Evolutionary conservation across 1,140 invertebrate species (phyloP), one percentile per base, ranked within the genome.

Genomic region (Stegodyphus mimosarum): DNA sequence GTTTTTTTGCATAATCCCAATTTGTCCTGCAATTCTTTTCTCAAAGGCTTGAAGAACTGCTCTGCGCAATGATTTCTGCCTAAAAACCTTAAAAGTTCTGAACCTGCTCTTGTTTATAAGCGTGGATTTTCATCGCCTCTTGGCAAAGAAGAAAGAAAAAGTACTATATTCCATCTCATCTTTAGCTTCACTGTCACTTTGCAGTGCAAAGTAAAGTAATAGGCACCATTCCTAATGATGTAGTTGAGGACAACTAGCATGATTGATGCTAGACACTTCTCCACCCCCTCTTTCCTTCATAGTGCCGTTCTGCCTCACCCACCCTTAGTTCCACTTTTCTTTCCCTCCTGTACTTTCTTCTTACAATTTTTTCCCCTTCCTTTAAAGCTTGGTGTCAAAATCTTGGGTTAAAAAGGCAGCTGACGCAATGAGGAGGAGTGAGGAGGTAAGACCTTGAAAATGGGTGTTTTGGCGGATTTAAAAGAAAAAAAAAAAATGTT

Each of bases 161-260:
- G 3, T n/a, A 33, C 77, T 18, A 53, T 70, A 53, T 70, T 55
- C 77, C 66, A 17, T 77, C 66, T 79, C 77, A 69, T 81, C 78
- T 69, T 69, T 78, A 78, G 76, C 63, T 69, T 48, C 63, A 50
- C 78, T 72, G 70, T 81, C 78, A 72, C 69, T 81, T 81, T 18
- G 55, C 75, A 79, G 51, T 55, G 60, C 66, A 52, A 79, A 48
- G 9, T 49, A 69, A 79, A 81, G 78, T 81, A 81, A 81, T 81
- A 81, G 78, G 78, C 78, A 81, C 67, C 66, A 81, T 60, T 60
- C 78, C 78, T 81, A 81, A 81, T 81, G 78, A 81, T 81, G 69
- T 63, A 81, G 78, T 51, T 81, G 78, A 72, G 69, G 78, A 81
- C 78, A 81, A 81, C 78, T 64, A 72, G 69, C 18, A 81, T 81